Evolutionary conservation across 2,113 vertebrate species (phyloP), one percentile per base, ranked within the genome.

Genomic region (Anoura caudifer): DNA sequence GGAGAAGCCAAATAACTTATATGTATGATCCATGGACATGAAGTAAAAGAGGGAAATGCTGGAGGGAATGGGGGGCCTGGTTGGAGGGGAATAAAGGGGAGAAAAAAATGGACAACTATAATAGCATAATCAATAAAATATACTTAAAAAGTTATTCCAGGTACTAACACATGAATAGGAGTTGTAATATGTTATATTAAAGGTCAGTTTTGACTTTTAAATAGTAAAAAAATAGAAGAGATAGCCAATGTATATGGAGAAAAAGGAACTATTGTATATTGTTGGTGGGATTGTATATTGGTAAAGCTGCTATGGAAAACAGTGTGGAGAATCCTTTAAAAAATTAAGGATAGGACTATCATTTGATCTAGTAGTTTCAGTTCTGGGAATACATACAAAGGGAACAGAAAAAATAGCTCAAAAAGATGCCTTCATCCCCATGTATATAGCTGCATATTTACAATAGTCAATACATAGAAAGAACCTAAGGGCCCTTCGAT

Each of bases 201-300:
- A 63, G 14, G 70, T 16, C 43, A 11, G 19, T 93, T 90, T 94
- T 87, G 15, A 77, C 28, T 95, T 97, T 97, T 88, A 91, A 94
- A 54, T 4, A 83, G 36, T 77, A 56, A 56, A 22, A 54, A 54
- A 76, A 76, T 28, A 75, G 73, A 50, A 77, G 31, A 50, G 45
- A 52, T 22, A 52, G n/a, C 3, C n/a, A 50, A 77, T 50, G 31
- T 19, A 77, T 22, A 33, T 13, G 11, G 45, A n/a, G 33, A n/a
- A 77, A n/a, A 50, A 10, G 17, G 10, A 77, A 77, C 47, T 6
- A 31, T 50, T 77, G 47, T 52, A 47, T 31, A 77, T 8, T 56
- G 22, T 24, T 56, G 7, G 22, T 56, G 54, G 54, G 20, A 56
- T 56, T 56, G 22, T 56, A 56, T 24, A 56, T 56, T 56, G 22